Evolutionary conservation across 2,797 vertebrate genomes (phyloP), one percentile per base, ranked within the genome.

Genomic region (Protonibea diacanthus): DNA sequence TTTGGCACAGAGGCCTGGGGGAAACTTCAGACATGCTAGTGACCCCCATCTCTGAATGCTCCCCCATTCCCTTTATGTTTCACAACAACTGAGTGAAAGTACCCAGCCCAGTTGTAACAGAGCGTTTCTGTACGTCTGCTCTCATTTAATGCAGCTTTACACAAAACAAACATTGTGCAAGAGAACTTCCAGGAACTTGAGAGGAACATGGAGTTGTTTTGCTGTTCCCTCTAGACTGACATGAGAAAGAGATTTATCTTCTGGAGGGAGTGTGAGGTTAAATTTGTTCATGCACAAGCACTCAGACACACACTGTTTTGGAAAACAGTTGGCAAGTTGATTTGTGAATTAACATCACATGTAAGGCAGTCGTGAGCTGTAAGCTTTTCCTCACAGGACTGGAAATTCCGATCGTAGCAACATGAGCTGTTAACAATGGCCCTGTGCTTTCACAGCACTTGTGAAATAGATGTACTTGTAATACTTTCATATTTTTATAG

Each of bases 131-230:
- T 81, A 64, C 2, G 89, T 85, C 83, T 87, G 86, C 79, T 88
- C 86, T 87, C 74, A 53, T 89, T 91, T 83, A 89, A 86, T 59
- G 56, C 70, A 47, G 83, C 53, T 52, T 81, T 61, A 70, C 74
- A 83, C 70, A 89, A 88, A 91, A 87, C 82, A 90, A 90, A 90
- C 71, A 88, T 91, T 93, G 90, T 76, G 89, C 79, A 94, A 93
- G 78, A 88, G 76, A 77, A 88, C 84, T 93, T 92, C 91, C 77
- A 93, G 85, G 91, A 94, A 93, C 82, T 83, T 59, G 64, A 78
- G 73, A 64, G 45, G 88, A 85, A 87, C 86, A 78, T 29, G 12
- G 69, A 69, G 83, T 87, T 86, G 76, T 90, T 86, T 90, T 83
- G 78, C 78, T 75, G 78, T 77, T 84, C 76, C 59, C 74, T 74